phyloP scores from a whole-genome alignment of 2,797 vertebrate species.

The Rhinella marina region DNA sequence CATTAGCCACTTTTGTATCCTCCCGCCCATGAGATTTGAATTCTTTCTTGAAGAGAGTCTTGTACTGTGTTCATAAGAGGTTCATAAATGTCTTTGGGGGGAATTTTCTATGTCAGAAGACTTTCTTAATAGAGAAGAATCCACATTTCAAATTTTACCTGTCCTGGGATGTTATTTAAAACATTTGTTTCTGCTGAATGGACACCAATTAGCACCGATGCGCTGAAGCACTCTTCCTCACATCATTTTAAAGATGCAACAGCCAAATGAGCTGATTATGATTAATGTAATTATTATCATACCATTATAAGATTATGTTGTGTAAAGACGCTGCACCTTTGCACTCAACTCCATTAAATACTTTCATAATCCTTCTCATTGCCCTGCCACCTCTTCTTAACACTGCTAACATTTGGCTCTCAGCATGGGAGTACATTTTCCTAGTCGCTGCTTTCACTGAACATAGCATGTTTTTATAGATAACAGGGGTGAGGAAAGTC shows the following conservation, averaged over 20 bases:
- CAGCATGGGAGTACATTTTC: slow-evolving; percentile 49
- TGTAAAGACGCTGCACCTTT: slow-evolving; percentile 59
- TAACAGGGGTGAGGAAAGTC: slow-evolving; percentile 54
- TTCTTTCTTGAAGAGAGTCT: background rate
- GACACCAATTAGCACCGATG: slow-evolving; percentile 53
- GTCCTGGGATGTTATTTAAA: slow-evolving; percentile 39
- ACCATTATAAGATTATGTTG: slow-evolving; percentile 61
- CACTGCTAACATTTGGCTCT: slow-evolving; percentile 54
- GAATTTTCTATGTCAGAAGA: background rate
- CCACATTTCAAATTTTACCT: background rate
- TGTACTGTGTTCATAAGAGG: background rate
- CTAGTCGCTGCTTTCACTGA: slow-evolving; percentile 36
- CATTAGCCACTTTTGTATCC: background rate
- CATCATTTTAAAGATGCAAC: slow-evolving; percentile 45
- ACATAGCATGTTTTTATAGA: slow-evolving; percentile 57
- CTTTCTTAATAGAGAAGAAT: slow-evolving; percentile 45
- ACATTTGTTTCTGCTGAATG: slow-evolving; percentile 48
- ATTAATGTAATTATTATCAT: slow-evolving; percentile 62
- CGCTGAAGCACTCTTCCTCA: slow-evolving; percentile 40
- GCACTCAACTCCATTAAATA: slow-evolving; percentile 58
- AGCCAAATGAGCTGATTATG: slow-evolving; percentile 59
- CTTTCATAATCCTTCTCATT: slow-evolving; percentile 54
- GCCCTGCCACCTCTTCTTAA: slow-evolving; percentile 51
- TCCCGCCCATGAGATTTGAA: background rate
- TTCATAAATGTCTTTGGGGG: background rate